A percentile compares a stretch with the other conserved stretches of the same genome.
These are phyloP conservation scores for Sakesphorus luctuosus DNA, from an alignment of 2,113 vertebrate species.

Conservation along the genomic window DNA sequence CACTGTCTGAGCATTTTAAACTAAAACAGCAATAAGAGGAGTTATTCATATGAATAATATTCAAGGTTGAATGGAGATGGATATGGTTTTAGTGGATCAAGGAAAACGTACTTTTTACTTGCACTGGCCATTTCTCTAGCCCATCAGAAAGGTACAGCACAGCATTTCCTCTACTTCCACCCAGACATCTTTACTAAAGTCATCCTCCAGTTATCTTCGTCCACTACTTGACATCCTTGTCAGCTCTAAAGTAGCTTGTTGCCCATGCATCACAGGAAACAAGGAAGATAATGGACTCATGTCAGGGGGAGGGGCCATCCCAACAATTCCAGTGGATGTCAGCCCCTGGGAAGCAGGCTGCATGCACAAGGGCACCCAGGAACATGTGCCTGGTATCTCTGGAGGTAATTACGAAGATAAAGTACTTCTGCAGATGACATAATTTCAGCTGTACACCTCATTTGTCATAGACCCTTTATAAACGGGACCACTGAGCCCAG, in stretches of 20 bases:
- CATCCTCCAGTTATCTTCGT: neutral
- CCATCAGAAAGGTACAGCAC: neutral
- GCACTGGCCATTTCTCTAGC: neutral
- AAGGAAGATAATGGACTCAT: neutral
- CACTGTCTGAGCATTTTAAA: neutral
- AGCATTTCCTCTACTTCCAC: neutral
- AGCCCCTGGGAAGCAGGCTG: rapidly evolving
- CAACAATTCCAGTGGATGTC: rapidly evolving
- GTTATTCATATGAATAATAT: neutral
- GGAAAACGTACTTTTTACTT: neutral
- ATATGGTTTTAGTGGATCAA: rapidly evolving
- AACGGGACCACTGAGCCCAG: neutral
- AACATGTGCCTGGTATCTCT: neutral
- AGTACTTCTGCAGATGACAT: neutral
- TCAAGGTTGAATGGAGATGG: neutral
- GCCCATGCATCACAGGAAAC: neutral
- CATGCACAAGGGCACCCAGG: neutral
- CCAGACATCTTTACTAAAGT: neutral
- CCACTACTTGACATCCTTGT: neutral
- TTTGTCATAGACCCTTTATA: neutral
- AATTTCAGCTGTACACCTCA: neutral
- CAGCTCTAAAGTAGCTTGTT: neutral
- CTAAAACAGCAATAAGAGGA: neutral
- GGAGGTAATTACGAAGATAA: neutral
- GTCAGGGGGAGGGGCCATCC: neutral